Base-by-base conservation (phyloP, 1,140 invertebrate species). In the Pogonognathellus flavescens region DNA sequence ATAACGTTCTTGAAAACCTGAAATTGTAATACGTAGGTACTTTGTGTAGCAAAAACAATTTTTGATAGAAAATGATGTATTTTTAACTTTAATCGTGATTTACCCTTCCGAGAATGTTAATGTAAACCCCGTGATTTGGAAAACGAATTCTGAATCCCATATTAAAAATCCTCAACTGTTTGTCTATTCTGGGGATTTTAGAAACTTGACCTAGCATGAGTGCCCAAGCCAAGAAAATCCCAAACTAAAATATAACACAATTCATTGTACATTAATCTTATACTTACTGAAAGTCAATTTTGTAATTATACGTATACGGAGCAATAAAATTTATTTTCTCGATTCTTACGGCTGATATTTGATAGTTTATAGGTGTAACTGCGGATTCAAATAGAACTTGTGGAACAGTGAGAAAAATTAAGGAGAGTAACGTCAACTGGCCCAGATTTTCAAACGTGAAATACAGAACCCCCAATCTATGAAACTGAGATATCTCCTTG, bases 1-100 rank as follows among this genome's bases (percentile, higher is more conserved):
- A 85, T 25, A 20, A 85, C 80, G 41, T 85, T 85, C 25, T 85
- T 85, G 41, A 82, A 85, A 66, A 85, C 70, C 70, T 76, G 14
- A 76, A 76, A 62, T 62, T n/a, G 1, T n/a, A 62, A 62, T 3
- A 9, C 10, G n/a, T n/a, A 62, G 53, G 1, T 2, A 57, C 2
- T 2, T 14, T 5, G 53, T n/a, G 10, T 13, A 57, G 53, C 2
- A 57, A 2, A 57, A n/a, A 57, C 3, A n/a, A 57, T 57, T 25
- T 49, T 4, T 50, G 2, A 49, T n/a, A 76, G n/a, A 50, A 76
- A 76, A 41, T 76, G 14, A 16, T 50, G 7, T 10, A 9, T 41
- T 41, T 41, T 41, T 3, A 41, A 41, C 1, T 41, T 41, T 6
- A 3, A 3, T 41, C 6, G 1, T 41, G 16, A n/a, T 31, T 31